Percentiles rank a stretch among this genome's conserved stretches.
These are phyloP conservation scores for Dicyrtomina minuta DNA, from an alignment of 2,888 invertebrate species.

Conservation along the genomic window DNA sequence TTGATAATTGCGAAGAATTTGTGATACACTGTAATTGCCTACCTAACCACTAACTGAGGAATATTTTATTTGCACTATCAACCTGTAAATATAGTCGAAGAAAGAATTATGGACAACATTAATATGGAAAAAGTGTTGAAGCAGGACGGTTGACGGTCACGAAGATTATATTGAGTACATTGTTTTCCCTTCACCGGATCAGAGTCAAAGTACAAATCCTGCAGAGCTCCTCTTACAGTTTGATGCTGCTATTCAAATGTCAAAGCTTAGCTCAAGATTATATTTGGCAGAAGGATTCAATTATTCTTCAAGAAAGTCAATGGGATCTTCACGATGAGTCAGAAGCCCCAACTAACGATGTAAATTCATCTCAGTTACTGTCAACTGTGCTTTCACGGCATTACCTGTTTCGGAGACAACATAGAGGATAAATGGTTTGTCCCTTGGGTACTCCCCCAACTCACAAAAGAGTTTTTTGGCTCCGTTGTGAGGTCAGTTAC, in stretches of 20 bases:
- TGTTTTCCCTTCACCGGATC: constrained; percentile 12
- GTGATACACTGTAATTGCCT: too few relatives aligned
- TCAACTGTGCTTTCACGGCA: constrained; percentile 69
- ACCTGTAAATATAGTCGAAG: too few relatives aligned
- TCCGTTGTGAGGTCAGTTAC: constrained; percentile 65
- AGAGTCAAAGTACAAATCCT: background rate
- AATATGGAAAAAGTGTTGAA: constrained; percentile 32
- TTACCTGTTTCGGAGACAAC: constrained; percentile 85
- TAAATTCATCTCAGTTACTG: too few relatives aligned
- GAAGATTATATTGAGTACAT: constrained; percentile 47
- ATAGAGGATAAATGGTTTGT: constrained; percentile 97
- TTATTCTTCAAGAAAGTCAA: too few relatives aligned
- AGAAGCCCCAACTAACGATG: too few relatives aligned
- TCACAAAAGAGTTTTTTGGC: constrained; percentile 71
- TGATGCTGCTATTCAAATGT: constrained; percentile 42
- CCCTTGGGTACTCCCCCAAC: constrained; percentile 73
- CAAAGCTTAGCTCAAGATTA: too few relatives aligned
- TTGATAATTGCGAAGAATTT: too few relatives aligned
- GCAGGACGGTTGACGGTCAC: constrained; percentile 22
- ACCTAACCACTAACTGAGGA: too few relatives aligned
- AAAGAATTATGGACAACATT: too few relatives aligned
- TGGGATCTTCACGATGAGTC: too few relatives aligned
- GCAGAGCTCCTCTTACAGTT: constrained; percentile 41
- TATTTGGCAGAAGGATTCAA: too few relatives aligned
- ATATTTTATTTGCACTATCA: too few relatives aligned